phyloP scores from a whole-genome alignment of 2,888 invertebrate genomes.

The Diploptera punctata region DNA sequence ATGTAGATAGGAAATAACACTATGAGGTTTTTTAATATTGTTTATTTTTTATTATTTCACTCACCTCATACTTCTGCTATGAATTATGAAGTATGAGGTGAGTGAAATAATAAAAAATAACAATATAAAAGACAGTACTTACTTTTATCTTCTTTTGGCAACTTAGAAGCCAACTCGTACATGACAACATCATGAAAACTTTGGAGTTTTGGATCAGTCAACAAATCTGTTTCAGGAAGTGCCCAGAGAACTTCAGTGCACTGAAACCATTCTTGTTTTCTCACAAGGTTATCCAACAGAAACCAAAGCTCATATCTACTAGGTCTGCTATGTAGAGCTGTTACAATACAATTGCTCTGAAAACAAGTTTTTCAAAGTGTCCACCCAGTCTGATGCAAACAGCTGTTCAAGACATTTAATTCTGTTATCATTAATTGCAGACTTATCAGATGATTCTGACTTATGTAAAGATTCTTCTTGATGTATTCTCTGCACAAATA shows the following conservation, averaged over 20 bases:
- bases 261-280: slow-evolving; percentile 55
- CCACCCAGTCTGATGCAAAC: slow-evolving; percentile 62
- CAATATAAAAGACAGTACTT: too few relatives aligned
- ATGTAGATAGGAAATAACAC: too few relatives aligned
- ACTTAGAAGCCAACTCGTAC: slow-evolving; percentile 61
- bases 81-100: too few relatives aligned
- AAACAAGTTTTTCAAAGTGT: slow-evolving; percentile 61
- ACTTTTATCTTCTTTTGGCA: slow-evolving; percentile 46
- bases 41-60: too few relatives aligned
- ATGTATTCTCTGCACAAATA: slow-evolving; percentile 70
- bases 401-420: slow-evolving; percentile 67
- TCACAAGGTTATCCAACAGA: slow-evolving; percentile 59
- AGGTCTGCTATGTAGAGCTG: slow-evolving; percentile 65
- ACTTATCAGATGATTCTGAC: slow-evolving; percentile 22
- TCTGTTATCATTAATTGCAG: slow-evolving; percentile 46
- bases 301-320: slow-evolving; percentile 60
- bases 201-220: slow-evolving; percentile 60
- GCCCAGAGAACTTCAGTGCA: slow-evolving; percentile 61
- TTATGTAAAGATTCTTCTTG: slow-evolving; percentile 56
- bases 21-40: too few relatives aligned
- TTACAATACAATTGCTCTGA: slow-evolving; percentile 63
- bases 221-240: slow-evolving; percentile 63
- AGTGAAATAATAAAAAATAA: too few relatives aligned
- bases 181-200: slow-evolving; percentile 65
- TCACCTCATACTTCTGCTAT: too few relatives aligned